A percentile compares a stretch with the other conserved stretches of the same genome.
Evolutionary conservation across 2,888 invertebrate species (phyloP).

Genomic region (Cybosia mesomella): DNA sequence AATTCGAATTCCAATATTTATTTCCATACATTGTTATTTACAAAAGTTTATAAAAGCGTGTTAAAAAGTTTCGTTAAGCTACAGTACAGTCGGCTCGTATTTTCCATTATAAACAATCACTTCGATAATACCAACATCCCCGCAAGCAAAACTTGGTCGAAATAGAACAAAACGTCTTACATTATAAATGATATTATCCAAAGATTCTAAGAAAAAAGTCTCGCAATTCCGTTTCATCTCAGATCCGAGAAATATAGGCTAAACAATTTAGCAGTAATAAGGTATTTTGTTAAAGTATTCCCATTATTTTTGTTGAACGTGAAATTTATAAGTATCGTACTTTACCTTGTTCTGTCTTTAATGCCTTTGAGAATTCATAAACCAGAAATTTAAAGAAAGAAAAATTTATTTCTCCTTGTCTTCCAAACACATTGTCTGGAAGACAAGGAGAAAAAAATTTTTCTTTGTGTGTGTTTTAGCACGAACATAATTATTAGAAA

Average conservation of each 20-base stretch:
- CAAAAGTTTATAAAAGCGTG: not conserved
- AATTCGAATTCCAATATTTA: not conserved
- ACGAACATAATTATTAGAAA: not conserved
- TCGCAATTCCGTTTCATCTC: constrained; percentile 25
- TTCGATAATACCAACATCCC: not conserved
- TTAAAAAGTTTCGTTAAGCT: not conserved
- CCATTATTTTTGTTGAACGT: constrained; percentile 42
- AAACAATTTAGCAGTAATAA: constrained; percentile 41
- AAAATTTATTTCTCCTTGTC: not conserved
- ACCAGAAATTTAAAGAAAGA: constrained; percentile 33
- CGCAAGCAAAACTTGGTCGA: not conserved
- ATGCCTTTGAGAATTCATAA: constrained; percentile 44
- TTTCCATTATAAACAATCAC: constrained; percentile 1
- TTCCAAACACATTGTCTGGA: too few relatives aligned
- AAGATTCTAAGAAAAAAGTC: constrained; percentile 19
- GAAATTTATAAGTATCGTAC: constrained; percentile 37
- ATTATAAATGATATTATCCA: constrained; percentile 5
- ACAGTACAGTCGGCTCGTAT: not conserved
- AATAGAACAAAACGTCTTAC: constrained; percentile 1
- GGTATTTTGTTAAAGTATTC: constrained; percentile 43
- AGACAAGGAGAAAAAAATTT: too few relatives aligned
- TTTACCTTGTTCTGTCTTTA: constrained; percentile 28
- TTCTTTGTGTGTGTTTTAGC: not conserved
- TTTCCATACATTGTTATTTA: not conserved
- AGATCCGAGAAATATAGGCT: constrained; percentile 24